phyloP scores from a whole-genome alignment of 1,140 invertebrate species.

The Laupala kohalensis region DNA sequence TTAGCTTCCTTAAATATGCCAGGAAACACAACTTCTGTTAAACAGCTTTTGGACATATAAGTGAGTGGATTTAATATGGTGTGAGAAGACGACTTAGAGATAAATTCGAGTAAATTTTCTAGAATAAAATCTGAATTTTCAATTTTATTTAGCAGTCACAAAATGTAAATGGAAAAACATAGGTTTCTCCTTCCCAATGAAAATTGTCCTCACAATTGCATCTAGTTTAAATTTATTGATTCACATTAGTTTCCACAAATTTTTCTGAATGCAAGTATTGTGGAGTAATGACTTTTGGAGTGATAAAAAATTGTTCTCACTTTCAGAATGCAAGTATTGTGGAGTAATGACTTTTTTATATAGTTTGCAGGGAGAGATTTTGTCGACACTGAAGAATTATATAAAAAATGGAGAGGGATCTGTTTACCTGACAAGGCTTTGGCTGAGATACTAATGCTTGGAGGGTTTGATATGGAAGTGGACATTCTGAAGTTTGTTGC shows the following conservation, averaged over 20 bases:
- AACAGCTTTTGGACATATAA: too few relatives aligned
- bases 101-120: too few relatives aligned
- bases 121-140: too few relatives aligned
- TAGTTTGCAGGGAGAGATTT: neutral
- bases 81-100: too few relatives aligned
- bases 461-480: neutral
- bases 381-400: neutral
- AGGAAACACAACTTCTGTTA: too few relatives aligned
- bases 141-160: too few relatives aligned
- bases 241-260: neutral
- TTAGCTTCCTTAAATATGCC: too few relatives aligned
- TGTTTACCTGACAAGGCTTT: slow-evolving; percentile 3
- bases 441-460: neutral
- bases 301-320: neutral
- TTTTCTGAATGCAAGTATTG: neutral
- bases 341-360: neutral
- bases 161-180: too few relatives aligned
- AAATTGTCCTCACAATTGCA: too few relatives aligned
- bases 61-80: too few relatives aligned
- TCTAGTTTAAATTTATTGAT: neutral
- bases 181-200: too few relatives aligned
- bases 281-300: neutral
- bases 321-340: neutral
- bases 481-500: neutral
- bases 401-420: slow-evolving; percentile 1